A percentile compares a stretch with the other conserved stretches of the same genome.
These are phyloP conservation scores for Drusus annulatus DNA, from an alignment of 1,140 invertebrate species.

Conservation along the genomic window DNA sequence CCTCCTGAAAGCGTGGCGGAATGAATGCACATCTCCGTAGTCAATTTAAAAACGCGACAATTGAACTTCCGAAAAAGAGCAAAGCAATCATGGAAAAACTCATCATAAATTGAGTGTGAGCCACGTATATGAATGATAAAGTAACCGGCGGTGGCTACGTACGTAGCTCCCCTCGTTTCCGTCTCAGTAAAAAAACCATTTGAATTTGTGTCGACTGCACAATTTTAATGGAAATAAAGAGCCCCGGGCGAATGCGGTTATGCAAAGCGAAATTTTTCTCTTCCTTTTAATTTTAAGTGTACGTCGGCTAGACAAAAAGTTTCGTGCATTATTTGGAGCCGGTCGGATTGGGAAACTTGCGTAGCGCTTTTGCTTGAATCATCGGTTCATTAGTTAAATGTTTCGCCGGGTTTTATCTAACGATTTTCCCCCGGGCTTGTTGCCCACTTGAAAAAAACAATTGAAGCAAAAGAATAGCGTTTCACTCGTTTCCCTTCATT, in stretches of 20 bases:
- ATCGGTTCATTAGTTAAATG: conserved; percentile 23
- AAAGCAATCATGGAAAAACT: conserved; percentile 26
- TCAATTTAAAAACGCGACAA: conserved; percentile 29
- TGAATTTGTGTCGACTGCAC: conserved; percentile 35
- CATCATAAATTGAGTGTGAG: conserved; percentile 22
- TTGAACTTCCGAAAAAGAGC: conserved; percentile 32
- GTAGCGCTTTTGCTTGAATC: not conserved
- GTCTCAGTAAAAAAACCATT: conserved; percentile 11
- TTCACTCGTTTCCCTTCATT: no score
- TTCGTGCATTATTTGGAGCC: conserved; percentile 27
- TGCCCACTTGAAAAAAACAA: no score
- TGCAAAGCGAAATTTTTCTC: conserved; percentile 40
- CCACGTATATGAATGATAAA: conserved; percentile 23
- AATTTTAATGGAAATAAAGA: conserved; percentile 45
- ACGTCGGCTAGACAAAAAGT: conserved; percentile 45
- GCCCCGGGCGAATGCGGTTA: conserved; percentile 25
- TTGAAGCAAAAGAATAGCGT: no score
- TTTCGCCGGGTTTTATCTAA: not conserved
- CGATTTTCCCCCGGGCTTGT: no score
- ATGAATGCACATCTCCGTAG: conserved; percentile 6
- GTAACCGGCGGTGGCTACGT: not conserved
- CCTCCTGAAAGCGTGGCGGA: not conserved
- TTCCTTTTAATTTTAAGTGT: conserved; percentile 51
- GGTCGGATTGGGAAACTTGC: not conserved
- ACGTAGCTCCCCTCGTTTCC: conserved; percentile 8